Conservation (phyloP, 2,888 invertebrate genomes). For the Apodemia mormo region DNA sequence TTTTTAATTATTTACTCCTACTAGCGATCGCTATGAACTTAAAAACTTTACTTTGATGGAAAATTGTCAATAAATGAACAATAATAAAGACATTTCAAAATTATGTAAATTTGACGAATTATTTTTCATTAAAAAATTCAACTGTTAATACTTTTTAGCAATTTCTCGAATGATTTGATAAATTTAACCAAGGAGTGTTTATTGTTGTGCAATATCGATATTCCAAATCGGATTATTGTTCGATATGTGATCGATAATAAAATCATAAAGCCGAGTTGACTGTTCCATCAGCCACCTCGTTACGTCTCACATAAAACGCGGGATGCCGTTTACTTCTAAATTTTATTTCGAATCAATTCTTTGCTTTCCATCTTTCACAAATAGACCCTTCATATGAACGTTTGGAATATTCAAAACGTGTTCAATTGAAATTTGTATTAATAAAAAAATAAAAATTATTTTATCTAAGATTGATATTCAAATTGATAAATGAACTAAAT, state of each 20-base stretch:
- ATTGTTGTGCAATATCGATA: conserved; percentile 18
- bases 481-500: neutral
- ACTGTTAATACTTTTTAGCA: neutral
- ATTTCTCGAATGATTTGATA: conserved; percentile 5
- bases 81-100: no score
- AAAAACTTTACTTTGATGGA: no score
- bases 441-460: neutral
- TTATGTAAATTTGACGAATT: neutral
- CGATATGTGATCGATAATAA: conserved; percentile 30
- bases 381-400: conserved; percentile 28
- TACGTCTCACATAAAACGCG: conserved; percentile 57
- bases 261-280: conserved; percentile 39
- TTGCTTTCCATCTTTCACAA: conserved; percentile 41
- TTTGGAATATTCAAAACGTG: conserved; percentile 14
- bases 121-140: neutral
- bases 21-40: no score
- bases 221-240: conserved; percentile 27
- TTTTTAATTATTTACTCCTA: no score
- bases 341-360: conserved; percentile 63
- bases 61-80: no score
- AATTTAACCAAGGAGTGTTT: conserved; percentile 16
- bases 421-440: conserved; percentile 12
- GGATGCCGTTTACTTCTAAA: conserved; percentile 62
- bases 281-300: conserved; percentile 55
- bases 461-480: neutral